Base-by-base conservation (phyloP, 2,888 invertebrate genomes). In the Eilema depressum region DNA sequence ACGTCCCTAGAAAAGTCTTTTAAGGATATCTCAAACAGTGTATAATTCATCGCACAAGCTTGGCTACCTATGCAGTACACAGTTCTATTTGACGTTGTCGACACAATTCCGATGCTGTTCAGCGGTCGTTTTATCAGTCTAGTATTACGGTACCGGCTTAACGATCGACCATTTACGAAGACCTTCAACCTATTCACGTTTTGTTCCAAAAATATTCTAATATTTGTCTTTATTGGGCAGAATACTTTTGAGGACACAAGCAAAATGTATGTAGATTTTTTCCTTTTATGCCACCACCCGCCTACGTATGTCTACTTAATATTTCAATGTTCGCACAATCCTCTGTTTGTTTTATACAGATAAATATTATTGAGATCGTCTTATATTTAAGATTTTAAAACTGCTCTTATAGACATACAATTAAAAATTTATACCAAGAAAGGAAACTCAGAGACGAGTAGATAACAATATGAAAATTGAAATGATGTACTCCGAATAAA, bases 121-220 rank as follows among this genome's bases (percentile, higher is more conserved):
- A 71, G 80, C 12, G 74, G 78, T 80, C 74, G 69, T 73, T 79
- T 79, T 78, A 78, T 80, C 70, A 70, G 80, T 71, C 76, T 33
- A 70, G 74, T 73, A 73, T 73, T 74, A 76, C 71, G 78, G 68
- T 63, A 69, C 67, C 56, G 68, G 74, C 68, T 71, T 76, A 74
- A 75, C 79, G 73, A 75, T 69, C 74, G 69, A 71, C 80, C 76
- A 72, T 63, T 73, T 73, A 73, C 76, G 41, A 63, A 78, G 74
- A 74, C 67, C 70, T 63, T 69, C 68, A 56, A 70, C n/a, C 47
- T 64, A 60, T 59, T 26, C 12, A 41, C 65, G 70, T 66, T 76
- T 26, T 70, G 41, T 71, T 33, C 33, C 59, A 64, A 61, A 64
- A 28, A 71, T 74, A 71, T 74, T 78, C 53, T 63, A 79, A 75